Base-by-base conservation (phyloP, 2,797 vertebrate species). In the Rousettus madagascariensis region DNA sequence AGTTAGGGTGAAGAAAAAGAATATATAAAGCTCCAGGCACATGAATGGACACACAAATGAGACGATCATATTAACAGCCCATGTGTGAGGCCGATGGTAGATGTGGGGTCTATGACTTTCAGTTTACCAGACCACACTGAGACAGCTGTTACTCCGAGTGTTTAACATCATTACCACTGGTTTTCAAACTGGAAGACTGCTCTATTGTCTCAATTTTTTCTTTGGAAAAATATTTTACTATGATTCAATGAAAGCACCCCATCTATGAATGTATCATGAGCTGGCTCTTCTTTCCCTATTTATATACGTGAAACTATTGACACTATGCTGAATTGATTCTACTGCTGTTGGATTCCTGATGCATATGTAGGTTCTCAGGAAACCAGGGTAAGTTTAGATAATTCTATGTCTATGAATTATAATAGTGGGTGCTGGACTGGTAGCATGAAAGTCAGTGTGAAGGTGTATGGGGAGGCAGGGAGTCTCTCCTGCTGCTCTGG, bases 201-300 rank as follows among this genome's bases (percentile, higher is more conserved):
- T 69, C 20, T 95, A 12, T 61, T 91, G 86, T 93, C 33, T 96
- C 17, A 66, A 69, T 49, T 83, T 46, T 51, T 88, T 79, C 43
- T 69, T 86, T 61, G 43, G 26, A 83, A 88, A 94, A 90, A 94
- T 41, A 36, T 16, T 91, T 94, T 86, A 71, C 2, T 86, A n/a
- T 66, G 91, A 85, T 49, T 72, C 49, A 78, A 2, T 51, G 75
- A 80, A 93, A 93, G 43, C 65, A 78, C 13, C 49, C 59, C 5
- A 30, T 90, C 49, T 36, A 90, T 53, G 41, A 9, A 82, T 77
- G 22, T 69, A 41, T 59, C 10, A 53, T 77, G 30, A 53, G 8
- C 10, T 91, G 26, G 4, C 2, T 33, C 4, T 33, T 91, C 30
- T 85, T 84, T 55, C 26, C 12, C 8, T 10, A 77, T 46, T 84